Evolutionary conservation across 2,113 vertebrate species (phyloP).

Genomic region (Centrocercus urophasianus): DNA sequence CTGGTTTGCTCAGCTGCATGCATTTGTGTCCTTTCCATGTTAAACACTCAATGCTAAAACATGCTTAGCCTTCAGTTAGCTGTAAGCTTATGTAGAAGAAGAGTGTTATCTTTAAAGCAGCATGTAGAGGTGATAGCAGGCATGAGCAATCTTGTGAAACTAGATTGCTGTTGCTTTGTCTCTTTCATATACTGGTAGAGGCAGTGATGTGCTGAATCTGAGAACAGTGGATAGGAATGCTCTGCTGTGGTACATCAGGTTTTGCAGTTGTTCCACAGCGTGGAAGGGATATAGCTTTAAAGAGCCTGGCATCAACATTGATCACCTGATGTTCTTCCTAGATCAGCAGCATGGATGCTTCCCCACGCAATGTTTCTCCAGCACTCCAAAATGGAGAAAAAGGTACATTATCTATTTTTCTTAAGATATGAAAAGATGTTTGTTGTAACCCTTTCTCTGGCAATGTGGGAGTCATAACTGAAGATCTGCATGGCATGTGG

Average conservation of each 20-base stretch:
- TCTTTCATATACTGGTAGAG: background rate
- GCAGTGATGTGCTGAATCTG: background rate
- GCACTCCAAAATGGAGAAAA: constrained; percentile 93
- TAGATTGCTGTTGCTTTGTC: background rate
- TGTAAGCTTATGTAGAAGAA: background rate
- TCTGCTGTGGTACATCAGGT: background rate
- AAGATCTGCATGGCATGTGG: background rate
- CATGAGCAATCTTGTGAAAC: background rate
- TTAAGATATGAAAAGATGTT: background rate
- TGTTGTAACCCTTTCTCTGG: background rate
- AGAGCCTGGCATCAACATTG: background rate
- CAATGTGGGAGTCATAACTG: background rate
- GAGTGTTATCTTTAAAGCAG: background rate
- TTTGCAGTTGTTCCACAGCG: background rate
- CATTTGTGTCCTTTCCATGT: background rate
- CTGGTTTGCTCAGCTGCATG: background rate
- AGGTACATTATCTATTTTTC: constrained; percentile 78
- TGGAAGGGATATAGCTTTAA: background rate
- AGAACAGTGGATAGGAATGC: background rate
- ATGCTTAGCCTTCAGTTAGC: background rate
- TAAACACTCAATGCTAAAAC: background rate
- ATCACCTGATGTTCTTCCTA: constrained; percentile 62
- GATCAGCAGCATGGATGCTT: constrained; percentile 89
- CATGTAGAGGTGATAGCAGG: background rate
- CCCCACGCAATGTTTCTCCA: constrained; percentile 92